Conservation (phyloP, 2,888 invertebrate genomes). For the Leptinotarsa juncta region DNA sequence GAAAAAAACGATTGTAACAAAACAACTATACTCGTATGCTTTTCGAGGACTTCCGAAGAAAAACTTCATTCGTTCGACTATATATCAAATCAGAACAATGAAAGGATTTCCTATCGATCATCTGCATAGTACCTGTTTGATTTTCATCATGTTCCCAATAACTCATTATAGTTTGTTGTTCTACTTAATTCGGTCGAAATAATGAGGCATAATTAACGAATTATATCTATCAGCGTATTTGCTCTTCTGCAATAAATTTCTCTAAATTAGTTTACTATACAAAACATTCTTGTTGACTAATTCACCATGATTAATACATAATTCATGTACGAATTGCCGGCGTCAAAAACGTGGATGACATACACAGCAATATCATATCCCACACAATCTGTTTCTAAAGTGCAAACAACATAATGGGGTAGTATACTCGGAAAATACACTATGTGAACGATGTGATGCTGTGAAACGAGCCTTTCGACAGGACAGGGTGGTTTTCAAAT, state of each 20-base stretch:
- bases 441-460: constrained; percentile 27
- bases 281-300: constrained; percentile 48
- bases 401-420: constrained; percentile 45
- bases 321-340: constrained; percentile 43
- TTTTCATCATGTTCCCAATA: background rate
- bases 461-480: constrained; percentile 16
- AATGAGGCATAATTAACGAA: constrained; percentile 38
- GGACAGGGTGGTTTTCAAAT: constrained; percentile 21
- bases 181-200: constrained; percentile 32
- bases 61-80: no score
- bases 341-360: constrained; percentile 47
- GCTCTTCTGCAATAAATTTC: constrained; percentile 40
- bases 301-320: constrained; percentile 47
- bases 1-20: no score
- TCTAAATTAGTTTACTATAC: constrained; percentile 44
- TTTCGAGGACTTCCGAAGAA: no score
- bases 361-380: constrained; percentile 39
- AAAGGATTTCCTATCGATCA: background rate
- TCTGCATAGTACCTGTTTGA: background rate
- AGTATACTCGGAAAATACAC: constrained; percentile 32
- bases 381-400: constrained; percentile 45
- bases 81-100: background rate
- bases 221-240: constrained; percentile 40
- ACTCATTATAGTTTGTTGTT: constrained; percentile 35
- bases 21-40: no score